Base-by-base conservation (phyloP, 2,113 vertebrate genomes). In the Lamprotornis superbus region DNA sequence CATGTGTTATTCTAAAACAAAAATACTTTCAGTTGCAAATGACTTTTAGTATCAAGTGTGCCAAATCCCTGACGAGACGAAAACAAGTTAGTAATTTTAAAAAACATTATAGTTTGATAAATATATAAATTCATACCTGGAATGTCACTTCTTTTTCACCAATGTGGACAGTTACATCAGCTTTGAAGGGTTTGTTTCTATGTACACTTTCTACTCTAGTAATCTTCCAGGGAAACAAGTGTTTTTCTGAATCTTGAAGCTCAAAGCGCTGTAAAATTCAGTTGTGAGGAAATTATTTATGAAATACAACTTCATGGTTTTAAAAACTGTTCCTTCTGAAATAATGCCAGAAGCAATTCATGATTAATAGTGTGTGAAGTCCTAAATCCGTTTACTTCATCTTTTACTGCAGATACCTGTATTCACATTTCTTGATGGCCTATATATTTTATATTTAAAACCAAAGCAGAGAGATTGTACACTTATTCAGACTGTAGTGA, bases 181-280 rank as follows among this genome's bases (percentile, higher is more conserved):
- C 99, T 21, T 90, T 96, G 55, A 97, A 97, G 40, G 53, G 49
- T 23, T 94, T 95, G 27, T 70, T 63, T 63, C 95, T 97, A 25
- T 7, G 78, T 5, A 70, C 47, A 47, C 42, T 89, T 78, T 98
- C 98, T 65, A 99, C 97, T 59, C 92, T 97, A 56, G 96, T 30
- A 71, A 99, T 94, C 77, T 93, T 95, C 52, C 84, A 93, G 39
- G 98, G 97, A 80, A 97, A 64, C 15, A 94, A 35, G 68, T 97
- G 95, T 13, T 46, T 97, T 76, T 52, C 93, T 33, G 98, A 95
- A 88, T 99, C 98, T 42, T 98, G 71, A 79, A 99, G 98, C 91
- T 99, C 98, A 98, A 99, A 99, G 56, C 98, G 98, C 99, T 99
- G 78, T 30, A 95, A 93, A 95, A 96, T 94, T 60, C 79, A 20